Evolutionary conservation across 2,888 invertebrate genomes (phyloP).

Genomic region (Nasonia oneida): DNA sequence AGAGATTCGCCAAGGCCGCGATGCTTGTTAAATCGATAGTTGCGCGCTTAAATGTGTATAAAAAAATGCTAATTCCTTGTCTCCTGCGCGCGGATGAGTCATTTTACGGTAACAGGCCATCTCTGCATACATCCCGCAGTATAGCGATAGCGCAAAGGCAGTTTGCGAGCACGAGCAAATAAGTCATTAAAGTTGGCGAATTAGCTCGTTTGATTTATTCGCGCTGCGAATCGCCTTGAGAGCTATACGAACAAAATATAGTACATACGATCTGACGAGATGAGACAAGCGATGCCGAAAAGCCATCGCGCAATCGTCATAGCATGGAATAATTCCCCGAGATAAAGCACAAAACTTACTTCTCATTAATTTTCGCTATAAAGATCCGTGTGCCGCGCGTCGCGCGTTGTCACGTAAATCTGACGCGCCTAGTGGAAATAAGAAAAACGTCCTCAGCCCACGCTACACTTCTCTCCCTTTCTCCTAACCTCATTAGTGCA

Average conservation of each 20-base stretch:
- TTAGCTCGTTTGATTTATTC: constrained; percentile 1
- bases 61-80: constrained; percentile 45
- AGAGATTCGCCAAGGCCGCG: constrained; percentile 43
- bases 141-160: not conserved
- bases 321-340: not conserved
- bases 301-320: not conserved
- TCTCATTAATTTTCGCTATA: constrained; percentile 13
- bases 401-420: constrained; percentile 23
- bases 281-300: not conserved
- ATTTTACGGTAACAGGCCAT: not conserved
- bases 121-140: not conserved
- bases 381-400: not conserved
- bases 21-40: constrained; percentile 60
- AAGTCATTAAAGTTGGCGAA: constrained; percentile 18
- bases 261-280: not conserved
- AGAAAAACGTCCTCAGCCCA: constrained; percentile 29
- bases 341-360: not conserved
- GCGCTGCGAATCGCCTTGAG: not conserved
- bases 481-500: constrained; percentile 41
- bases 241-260: not conserved
- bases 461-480: not conserved
- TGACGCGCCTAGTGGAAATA: not conserved
- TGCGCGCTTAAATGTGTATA: constrained; percentile 29
- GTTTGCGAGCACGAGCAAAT: not conserved
- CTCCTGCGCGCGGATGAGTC: constrained; percentile 15